Conservation (phyloP, 2,797 vertebrate genomes). For the Cirrhinus molitorella region DNA sequence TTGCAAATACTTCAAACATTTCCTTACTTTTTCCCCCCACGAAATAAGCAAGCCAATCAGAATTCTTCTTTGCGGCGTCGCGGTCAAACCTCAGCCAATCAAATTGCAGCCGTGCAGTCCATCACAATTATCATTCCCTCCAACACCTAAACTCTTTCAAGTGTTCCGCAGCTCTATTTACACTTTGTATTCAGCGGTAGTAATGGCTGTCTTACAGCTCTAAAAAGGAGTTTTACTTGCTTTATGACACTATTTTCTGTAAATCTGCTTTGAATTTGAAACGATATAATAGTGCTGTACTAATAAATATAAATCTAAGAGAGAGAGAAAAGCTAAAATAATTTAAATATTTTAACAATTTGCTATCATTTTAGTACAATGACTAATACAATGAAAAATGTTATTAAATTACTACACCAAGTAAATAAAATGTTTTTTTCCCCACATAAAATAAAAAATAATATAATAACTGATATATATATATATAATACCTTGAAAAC, state of each 20-base stretch:
- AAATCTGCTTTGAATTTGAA: background rate
- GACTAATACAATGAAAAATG: no score
- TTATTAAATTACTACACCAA: no score
- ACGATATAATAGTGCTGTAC: background rate
- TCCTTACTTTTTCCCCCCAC: constrained; percentile 29
- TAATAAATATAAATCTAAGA: background rate
- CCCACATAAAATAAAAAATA: no score
- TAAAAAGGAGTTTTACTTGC: background rate
- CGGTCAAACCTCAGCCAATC: constrained; percentile 45
- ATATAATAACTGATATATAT: no score
- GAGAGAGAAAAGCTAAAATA: background rate
- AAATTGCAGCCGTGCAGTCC: constrained; percentile 13
- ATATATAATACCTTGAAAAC: no score
- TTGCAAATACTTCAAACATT: constrained; percentile 44
- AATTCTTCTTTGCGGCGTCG: constrained; percentile 18
- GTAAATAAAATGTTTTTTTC: no score
- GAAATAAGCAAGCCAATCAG: constrained; percentile 47
- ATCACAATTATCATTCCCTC: constrained; percentile 37
- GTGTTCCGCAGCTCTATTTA: constrained; percentile 30
- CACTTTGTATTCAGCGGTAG: background rate
- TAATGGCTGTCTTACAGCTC: background rate
- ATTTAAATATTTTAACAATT: background rate
- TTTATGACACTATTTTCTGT: background rate
- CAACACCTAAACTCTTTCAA: background rate
- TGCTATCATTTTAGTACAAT: no score